Conservation (phyloP, 2,888 invertebrate species). For the Amphipyra berbera region DNA sequence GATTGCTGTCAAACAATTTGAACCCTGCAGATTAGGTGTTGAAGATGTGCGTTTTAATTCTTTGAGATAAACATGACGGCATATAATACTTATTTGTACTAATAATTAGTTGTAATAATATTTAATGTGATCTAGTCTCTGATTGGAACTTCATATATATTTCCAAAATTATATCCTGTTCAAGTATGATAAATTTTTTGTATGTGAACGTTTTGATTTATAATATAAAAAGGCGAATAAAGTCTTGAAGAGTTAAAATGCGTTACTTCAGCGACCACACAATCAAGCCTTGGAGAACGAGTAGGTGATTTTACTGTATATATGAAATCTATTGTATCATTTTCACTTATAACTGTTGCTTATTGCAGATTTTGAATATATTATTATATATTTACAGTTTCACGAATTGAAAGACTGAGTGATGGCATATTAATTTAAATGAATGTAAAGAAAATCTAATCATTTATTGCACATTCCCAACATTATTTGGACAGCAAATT, state of each 20-base stretch:
- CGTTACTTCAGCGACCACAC: conserved; percentile 37
- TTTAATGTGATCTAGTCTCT: conserved; percentile 3
- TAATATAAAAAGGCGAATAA: conserved; percentile 6
- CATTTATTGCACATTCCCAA: conserved; percentile 73
- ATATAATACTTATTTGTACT: conserved; percentile 27
- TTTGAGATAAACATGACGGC: conserved; percentile 11
- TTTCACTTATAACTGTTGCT: conserved; percentile 72
- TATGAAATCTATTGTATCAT: conserved; percentile 69
- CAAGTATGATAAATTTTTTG: conserved; percentile 7
- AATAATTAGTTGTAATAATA: conserved; percentile 10
- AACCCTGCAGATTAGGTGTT: conserved; percentile 19
- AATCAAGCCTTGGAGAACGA: conserved; percentile 42
- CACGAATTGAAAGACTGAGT: conserved; percentile 85
- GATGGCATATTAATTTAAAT: conserved; percentile 78
- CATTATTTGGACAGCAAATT: conserved; percentile 49
- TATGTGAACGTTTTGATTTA: conserved; percentile 9
- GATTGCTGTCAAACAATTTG: conserved; percentile 42
- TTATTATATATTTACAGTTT: conserved; percentile 75
- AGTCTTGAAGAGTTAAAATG: conserved; percentile 23
- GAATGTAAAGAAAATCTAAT: conserved; percentile 57
- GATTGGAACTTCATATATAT: conserved; percentile 1
- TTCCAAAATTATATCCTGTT: conserved; percentile 26
- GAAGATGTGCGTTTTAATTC: conserved; percentile 38
- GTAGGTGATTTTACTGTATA: conserved; percentile 66
- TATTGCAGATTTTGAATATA: conserved; percentile 73